Evolutionary conservation across 1,140 invertebrate genomes (phyloP), one percentile per base, ranked within the genome.

Genomic region (Drosophila ogumai): DNA sequence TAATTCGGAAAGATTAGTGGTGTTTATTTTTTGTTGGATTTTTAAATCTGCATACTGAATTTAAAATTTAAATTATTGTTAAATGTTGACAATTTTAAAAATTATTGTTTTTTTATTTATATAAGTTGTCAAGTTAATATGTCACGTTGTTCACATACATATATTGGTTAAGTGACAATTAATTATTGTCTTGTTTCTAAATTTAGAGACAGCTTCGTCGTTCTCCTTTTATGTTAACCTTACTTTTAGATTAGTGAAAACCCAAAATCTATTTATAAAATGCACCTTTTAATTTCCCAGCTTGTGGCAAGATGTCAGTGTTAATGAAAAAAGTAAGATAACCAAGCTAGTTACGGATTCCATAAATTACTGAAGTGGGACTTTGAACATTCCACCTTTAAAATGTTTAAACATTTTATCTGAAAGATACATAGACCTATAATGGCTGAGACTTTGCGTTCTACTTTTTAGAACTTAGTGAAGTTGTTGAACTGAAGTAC

Each of bases 211-310:
- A 13, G 38, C 15, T 40, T 65, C 28, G 13, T 31, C n/a, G 6
- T 38, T 32, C 13, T n/a, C 3, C 6, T 3, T n/a, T 31, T 32
- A 31, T 59, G 31, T 41, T 31, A 32, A n/a, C 28, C 10, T 15
- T 8, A 56, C 32, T 32, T 13, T 15, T 19, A n/a, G 32, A 36
- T 66, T 61, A 28, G 6, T 8, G 17, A 22, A 36, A 60, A 46
- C 25, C 17, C 17, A 3, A 8, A 43, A 25, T 28, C 56, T 60
- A 60, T 66, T 65, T 65, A 28, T 63, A 54, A 54, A 54, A 5
- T 41, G 10, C 19, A 28, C 6, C 6, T 57, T 38, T 41, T 57
- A 41, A 57, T 57, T 55, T 55, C 9, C 52, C 19, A 8, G 12
- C 13, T 22, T 25, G 32, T 38, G 52, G 2, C 19, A 22, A 36